Base-by-base conservation (phyloP, 2,888 invertebrate genomes). In the Tetramorium bicarinatum region DNA sequence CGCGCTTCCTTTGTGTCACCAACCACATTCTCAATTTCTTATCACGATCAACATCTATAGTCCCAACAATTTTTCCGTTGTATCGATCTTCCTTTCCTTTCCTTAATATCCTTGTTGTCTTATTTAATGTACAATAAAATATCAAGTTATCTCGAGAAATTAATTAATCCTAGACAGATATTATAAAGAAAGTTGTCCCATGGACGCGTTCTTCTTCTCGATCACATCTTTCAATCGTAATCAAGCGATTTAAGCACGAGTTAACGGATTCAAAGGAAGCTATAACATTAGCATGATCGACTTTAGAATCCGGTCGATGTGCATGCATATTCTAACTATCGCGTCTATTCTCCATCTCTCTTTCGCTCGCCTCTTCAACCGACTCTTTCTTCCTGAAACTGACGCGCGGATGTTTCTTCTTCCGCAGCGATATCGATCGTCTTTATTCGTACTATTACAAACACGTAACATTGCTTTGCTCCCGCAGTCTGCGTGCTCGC, bases 201-300 rank as follows among this genome's bases (percentile, higher is more conserved):
- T 15, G n/a, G 13, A 25, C 9, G 29, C 1, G 56, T 56, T 29
- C 15, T n/a, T 13, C 4, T n/a, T 44, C 62, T 21, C 13, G 2
- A 34, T 34, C 38, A 18, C 21, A 66, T 59, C 66, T 83, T 83
- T 83, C 74, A 86, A 47, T 29, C 9, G 77, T 21, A 61, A 74
- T 82, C 62, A 38, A n/a, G 47, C 61, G 69, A 85, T 87, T 71
- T 44, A 34, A 80, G 41, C 69, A 64, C 29, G n/a, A 38, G 71
- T 82, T 87, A 84, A 59, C 64, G 66, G 47, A 62, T 49, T 81
- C 59, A 41, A 81, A 11, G 52, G 21, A 61, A 71, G 64, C 25
- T 25, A 29, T 81, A 69, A 76, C 41, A 69, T 83, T 83, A 86
- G 71, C 84, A 56, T 56, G 72, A 82, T 84, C 59, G 44, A 67